These are phyloP conservation scores for Lamprotornis superbus DNA, from an alignment of 2,113 vertebrate species.

Conservation along the genomic window DNA sequence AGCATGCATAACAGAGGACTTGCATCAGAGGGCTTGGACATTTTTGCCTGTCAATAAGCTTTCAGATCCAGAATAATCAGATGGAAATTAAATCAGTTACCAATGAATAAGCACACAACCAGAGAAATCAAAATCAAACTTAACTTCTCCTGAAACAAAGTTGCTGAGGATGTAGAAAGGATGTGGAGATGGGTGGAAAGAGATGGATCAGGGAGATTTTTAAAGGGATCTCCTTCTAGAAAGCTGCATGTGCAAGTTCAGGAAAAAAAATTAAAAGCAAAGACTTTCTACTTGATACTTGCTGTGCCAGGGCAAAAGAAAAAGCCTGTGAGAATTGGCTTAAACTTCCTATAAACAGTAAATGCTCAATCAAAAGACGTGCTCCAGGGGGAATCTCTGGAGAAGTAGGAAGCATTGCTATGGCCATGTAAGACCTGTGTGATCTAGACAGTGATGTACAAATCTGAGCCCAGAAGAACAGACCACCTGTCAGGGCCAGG, in stretches of 20 bases:
- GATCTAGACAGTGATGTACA: neutral
- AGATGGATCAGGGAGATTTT: neutral
- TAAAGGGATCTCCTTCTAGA: neutral
- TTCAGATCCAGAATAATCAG: neutral
- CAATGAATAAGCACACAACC: neutral
- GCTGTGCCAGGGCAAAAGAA: neutral
- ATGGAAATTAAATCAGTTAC: neutral
- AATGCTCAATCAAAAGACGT: neutral
- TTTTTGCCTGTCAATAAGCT: neutral
- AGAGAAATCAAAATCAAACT: neutral
- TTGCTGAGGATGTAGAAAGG: neutral
- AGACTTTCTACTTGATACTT: conserved; percentile 8
- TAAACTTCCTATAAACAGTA: conserved; percentile 10
- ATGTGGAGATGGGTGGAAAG: neutral
- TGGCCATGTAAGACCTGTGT: neutral
- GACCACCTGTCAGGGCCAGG: neutral
- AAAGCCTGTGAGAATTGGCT: neutral
- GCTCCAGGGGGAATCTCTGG: neutral
- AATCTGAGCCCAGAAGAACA: neutral
- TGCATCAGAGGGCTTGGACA: neutral
- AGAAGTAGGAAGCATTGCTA: neutral
- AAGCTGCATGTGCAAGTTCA: neutral
- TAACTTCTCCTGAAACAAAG: neutral
- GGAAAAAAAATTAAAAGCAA: neutral
- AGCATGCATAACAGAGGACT: neutral